Conservation (phyloP, 2,797 vertebrate genomes). For the Dromococcyx pavoninus region DNA sequence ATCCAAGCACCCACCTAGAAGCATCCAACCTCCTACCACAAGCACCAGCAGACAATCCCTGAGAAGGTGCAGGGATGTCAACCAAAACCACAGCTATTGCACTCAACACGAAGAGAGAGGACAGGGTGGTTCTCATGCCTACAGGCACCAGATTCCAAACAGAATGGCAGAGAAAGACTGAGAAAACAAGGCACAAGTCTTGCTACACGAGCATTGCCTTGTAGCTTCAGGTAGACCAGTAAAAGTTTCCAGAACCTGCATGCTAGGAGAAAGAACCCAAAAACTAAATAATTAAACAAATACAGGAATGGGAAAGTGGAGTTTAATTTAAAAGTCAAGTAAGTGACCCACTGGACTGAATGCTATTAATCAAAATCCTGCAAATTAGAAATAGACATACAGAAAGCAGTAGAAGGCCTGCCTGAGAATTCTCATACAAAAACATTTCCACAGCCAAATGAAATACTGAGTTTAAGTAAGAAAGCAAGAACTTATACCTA, state of each 20-base stretch:
- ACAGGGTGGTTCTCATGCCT: not conserved
- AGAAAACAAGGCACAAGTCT: not conserved
- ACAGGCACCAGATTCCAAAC: not conserved
- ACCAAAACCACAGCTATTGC: not conserved
- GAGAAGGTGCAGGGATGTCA: not conserved
- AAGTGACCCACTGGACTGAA: not conserved
- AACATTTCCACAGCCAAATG: conserved; percentile 24
- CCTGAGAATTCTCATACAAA: not conserved
- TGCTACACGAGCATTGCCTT: not conserved
- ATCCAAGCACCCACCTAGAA: not conserved
- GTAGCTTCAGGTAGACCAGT: not conserved
- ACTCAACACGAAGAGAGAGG: not conserved
- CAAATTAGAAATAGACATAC: not conserved
- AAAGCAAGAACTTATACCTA: conserved; percentile 23
- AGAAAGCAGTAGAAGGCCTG: conserved; percentile 33
- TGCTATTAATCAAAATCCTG: not conserved
- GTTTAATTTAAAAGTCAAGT: conserved; percentile 4
- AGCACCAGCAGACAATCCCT: not conserved
- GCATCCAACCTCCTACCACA: not conserved
- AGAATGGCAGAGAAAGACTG: not conserved
- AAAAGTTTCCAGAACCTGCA: not conserved
- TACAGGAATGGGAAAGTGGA: not conserved
- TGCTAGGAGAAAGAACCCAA: not conserved
- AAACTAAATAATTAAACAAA: not conserved
- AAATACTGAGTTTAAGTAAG: conserved; percentile 31